Evolutionary conservation across 2,888 invertebrate genomes (phyloP).

Genomic region (Sphecodes monilicornis): DNA sequence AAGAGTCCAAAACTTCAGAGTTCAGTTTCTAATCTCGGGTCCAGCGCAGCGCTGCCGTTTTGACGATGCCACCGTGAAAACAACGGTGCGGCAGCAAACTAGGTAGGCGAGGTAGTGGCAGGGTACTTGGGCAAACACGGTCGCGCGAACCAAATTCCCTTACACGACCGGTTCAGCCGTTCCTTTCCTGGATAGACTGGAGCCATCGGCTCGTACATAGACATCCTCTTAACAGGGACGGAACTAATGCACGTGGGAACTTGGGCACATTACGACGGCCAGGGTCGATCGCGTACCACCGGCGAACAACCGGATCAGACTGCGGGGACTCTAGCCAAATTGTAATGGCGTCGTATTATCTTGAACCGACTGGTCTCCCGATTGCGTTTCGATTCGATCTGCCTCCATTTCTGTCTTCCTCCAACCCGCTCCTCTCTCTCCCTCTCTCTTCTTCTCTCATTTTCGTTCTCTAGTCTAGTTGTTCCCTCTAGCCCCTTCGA

Average conservation of each 20-base stretch:
- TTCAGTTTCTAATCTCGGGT: neutral
- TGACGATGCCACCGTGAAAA: constrained; percentile 19
- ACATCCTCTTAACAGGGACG: constrained; percentile 61
- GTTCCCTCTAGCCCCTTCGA: constrained; percentile 20
- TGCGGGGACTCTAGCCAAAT: constrained; percentile 57
- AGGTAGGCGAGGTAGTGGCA: constrained; percentile 10
- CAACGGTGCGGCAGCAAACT: constrained; percentile 23
- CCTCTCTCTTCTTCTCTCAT: neutral
- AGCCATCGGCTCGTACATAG: constrained; percentile 51
- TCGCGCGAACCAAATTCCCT: constrained; percentile 41
- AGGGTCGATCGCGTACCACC: constrained; percentile 56
- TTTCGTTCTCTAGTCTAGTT: neutral
- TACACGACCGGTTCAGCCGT: constrained; percentile 9
- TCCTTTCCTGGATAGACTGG: constrained; percentile 50
- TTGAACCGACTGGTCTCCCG: constrained; percentile 51
- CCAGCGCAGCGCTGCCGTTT: neutral
- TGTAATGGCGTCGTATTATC: constrained; percentile 66
- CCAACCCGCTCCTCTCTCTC: neutral
- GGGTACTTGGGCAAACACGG: constrained; percentile 26
- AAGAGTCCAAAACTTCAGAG: neutral
- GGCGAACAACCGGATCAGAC: constrained; percentile 62
- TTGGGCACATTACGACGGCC: constrained; percentile 65
- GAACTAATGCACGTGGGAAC: constrained; percentile 74
- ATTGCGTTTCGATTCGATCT: constrained; percentile 38
- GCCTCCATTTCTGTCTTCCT: neutral